Evolutionary conservation across 2,797 vertebrate genomes (phyloP).

Genomic region (Bucorvus abyssinicus): DNA sequence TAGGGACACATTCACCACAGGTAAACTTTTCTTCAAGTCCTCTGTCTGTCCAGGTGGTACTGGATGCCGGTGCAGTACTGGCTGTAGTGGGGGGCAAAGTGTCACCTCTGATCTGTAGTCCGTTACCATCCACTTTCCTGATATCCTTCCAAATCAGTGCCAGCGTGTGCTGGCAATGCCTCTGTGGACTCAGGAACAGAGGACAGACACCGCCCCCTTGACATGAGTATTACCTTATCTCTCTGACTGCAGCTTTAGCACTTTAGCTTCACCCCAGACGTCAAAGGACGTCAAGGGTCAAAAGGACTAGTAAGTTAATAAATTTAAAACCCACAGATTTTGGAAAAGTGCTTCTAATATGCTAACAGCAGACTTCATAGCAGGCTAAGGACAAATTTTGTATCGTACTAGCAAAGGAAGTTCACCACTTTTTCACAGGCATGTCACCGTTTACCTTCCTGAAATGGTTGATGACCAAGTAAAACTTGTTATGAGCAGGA

Average conservation of each 20-base stretch:
- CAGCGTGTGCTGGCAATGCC: neutral
- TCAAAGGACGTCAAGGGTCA: neutral
- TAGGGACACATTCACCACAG: neutral
- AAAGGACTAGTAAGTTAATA: neutral
- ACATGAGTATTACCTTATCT: neutral
- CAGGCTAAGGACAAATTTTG: neutral
- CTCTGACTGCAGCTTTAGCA: neutral
- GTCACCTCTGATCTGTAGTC: neutral
- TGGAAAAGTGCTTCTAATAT: neutral
- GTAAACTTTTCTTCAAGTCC: neutral
- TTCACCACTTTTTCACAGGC: neutral
- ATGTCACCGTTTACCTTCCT: neutral
- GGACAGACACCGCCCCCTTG: neutral
- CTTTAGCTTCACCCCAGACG: neutral
- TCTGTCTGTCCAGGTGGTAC: neutral
- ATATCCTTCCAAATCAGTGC: neutral
- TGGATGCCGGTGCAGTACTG: neutral
- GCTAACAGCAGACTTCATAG: neutral
- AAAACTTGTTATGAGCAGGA: neutral
- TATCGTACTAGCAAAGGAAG: neutral
- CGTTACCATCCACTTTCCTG: neutral
- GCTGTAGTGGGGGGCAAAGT: neutral
- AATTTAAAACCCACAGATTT: neutral
- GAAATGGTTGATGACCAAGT: neutral
- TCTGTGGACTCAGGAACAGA: fast-evolving